Base-by-base conservation (phyloP, 2,888 invertebrate species). In the Noctua janthina region DNA sequence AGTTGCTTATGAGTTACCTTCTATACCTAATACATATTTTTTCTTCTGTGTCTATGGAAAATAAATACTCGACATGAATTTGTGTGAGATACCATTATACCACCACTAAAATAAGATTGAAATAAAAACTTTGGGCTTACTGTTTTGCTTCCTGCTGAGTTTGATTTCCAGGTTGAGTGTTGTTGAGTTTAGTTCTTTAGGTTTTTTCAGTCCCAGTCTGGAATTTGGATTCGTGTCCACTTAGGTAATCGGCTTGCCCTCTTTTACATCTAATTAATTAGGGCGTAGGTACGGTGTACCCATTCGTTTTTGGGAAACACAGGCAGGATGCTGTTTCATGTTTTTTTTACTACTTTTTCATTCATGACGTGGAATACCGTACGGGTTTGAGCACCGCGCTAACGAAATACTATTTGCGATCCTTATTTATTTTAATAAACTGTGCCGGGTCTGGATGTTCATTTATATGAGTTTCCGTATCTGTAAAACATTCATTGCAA, bases 341-440 rank as follows among this genome's bases (percentile, higher is more conserved):
- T n/a, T 71, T 51, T 20, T 15, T 23, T 51, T 49, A 46, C 10
- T n/a, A 43, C 4, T 43, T 59, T 68, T 46, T 46, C 8, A 62
- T n/a, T 17, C 0, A 51, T 17, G 11, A 35, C 17, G 4, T 70
- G 4, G 43, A 78, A 49, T 29, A 7, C 2, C 49, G 2, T 23
- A 17, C 46, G 0, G 17, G 0, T 17, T 17, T 8, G 17, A 15
- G 20, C 29, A 39, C 13, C 49, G 15, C 49, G 56, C n/a, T 23
- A n/a, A 54, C 62, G 67, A 56, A 67, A 49, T n/a, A 11, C 62
- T 23, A 4, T 51, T 17, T 51, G 23, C 17, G 20, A 79, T 35
- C 54, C 35, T 20, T 54, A 46, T 56, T 79, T 72, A 15, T 73
- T 72, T 72, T 56, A 66, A 49, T 23, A 56, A 66, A 74, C 29